Evolutionary conservation across 2,888 invertebrate genomes (phyloP).

Genomic region (Tenthredo notha): DNA sequence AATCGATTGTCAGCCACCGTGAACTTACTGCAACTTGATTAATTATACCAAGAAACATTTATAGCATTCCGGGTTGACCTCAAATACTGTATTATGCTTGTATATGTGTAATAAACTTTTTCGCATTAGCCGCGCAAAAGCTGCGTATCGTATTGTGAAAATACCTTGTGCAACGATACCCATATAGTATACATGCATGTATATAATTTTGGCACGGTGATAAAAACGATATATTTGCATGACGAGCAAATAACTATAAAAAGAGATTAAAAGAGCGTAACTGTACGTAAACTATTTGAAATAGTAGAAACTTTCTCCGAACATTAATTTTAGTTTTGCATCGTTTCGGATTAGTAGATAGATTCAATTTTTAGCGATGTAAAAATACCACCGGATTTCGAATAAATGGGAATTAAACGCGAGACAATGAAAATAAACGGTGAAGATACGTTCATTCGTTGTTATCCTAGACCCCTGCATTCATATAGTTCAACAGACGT

Average conservation of each 20-base stretch:
- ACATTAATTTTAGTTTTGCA: neutral
- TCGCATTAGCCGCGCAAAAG: neutral
- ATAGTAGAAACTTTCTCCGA: conserved; percentile 1
- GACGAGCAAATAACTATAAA: neutral
- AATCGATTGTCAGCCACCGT: conserved; percentile 24
- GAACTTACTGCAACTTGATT: conserved; percentile 1
- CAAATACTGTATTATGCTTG: neutral
- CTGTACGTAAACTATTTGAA: neutral
- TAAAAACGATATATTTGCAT: neutral
- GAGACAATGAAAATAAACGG: neutral
- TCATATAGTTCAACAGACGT: neutral
- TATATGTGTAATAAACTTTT: neutral
- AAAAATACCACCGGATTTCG: neutral
- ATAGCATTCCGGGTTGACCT: conserved; percentile 18
- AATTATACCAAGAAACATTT: conserved; percentile 41
- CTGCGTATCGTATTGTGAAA: neutral
- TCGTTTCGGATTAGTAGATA: neutral
- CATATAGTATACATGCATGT: neutral
- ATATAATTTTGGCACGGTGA: conserved; percentile 8
- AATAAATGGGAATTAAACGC: neutral
- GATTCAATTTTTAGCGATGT: neutral
- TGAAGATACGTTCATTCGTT: neutral
- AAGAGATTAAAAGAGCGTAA: neutral
- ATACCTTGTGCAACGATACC: neutral
- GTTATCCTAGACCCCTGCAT: neutral